Conservation (phyloP, 2,888 invertebrate genomes). For the Noctua janthe region DNA sequence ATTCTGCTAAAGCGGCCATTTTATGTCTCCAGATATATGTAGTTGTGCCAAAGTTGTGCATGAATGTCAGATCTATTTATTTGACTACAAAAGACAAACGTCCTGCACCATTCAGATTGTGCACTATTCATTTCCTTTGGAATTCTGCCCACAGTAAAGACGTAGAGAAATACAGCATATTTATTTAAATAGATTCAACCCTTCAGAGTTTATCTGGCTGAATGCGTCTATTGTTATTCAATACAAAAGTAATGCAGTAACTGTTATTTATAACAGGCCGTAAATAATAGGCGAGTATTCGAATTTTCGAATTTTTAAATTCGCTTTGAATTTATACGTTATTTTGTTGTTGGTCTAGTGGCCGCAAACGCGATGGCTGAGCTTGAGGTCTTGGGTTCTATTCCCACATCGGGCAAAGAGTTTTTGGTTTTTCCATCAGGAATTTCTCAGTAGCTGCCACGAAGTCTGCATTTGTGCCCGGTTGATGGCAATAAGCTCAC, state of each 20-base stretch:
- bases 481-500: no score
- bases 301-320: no score
- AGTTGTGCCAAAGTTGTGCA: neutral
- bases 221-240: conserved; percentile 27
- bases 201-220: conserved; percentile 24
- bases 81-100: neutral
- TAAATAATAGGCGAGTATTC: neutral
- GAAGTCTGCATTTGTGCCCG: no score
- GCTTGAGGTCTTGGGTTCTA: no score
- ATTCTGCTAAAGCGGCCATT: no score
- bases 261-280: neutral
- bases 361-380: no score
- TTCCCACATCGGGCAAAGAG: no score
- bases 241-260: neutral
- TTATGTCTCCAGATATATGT: no score
- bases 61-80: neutral
- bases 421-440: no score
- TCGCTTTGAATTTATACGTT: no score
- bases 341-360: no score
- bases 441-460: no score
- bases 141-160: conserved; percentile 18
- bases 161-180: conserved; percentile 11
- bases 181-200: conserved; percentile 53
- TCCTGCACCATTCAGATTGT: conserved; percentile 7
- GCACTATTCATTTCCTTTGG: conserved; percentile 25